Evolutionary conservation across 2,113 vertebrate genomes (phyloP).

Genomic region (Bos javanicus): DNA sequence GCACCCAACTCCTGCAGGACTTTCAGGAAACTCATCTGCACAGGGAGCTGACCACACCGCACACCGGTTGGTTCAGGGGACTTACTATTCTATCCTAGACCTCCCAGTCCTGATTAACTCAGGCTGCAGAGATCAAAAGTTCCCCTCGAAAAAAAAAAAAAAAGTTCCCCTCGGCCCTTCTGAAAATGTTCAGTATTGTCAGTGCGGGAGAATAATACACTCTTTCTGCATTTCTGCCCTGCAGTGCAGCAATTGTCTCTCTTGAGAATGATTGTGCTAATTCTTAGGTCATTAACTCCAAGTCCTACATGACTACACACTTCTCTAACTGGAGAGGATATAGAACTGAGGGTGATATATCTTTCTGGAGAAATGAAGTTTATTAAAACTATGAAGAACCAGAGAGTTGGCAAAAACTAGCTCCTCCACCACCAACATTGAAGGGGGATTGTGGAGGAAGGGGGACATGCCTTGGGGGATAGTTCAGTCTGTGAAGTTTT

Average conservation of each 20-base stretch:
- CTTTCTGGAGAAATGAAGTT: background rate
- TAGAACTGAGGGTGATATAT: no score
- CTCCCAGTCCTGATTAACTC: background rate
- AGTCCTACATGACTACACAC: background rate
- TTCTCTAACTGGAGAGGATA: no score
- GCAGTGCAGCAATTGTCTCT: background rate
- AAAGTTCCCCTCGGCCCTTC: background rate
- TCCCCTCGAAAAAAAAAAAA: no score
- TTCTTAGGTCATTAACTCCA: background rate
- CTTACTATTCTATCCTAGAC: background rate
- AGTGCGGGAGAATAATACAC: background rate
- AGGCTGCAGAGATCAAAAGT: background rate
- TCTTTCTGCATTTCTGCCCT: background rate
- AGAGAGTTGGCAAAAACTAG: background rate
- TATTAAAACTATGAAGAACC: background rate
- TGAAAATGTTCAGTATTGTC: background rate
- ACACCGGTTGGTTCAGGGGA: background rate
- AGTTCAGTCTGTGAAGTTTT: background rate
- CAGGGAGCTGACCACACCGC: background rate
- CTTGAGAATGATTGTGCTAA: background rate
- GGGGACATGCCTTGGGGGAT: background rate
- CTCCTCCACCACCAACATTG: background rate
- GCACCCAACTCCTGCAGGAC: background rate
- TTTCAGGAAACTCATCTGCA: background rate
- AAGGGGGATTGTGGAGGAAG: background rate